A percentile compares a stretch with the other conserved stretches of the same genome.
These are phyloP conservation scores for Phaonia tiefii DNA, from an alignment of 2,888 invertebrate genomes.

Conservation along the genomic window DNA sequence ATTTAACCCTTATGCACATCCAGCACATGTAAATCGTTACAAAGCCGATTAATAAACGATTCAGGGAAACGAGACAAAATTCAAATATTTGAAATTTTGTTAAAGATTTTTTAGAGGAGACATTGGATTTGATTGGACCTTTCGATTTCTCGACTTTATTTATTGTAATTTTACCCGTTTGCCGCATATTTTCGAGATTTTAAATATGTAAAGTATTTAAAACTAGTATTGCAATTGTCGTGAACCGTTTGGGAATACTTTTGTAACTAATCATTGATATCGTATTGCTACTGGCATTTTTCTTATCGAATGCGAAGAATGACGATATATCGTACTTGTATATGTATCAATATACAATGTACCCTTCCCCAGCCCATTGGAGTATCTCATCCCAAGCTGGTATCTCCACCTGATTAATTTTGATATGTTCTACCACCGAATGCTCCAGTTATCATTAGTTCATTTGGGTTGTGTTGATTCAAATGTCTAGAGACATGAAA, in stretches of 20 bases:
- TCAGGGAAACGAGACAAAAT: slow-evolving; percentile 67
- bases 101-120: neutral
- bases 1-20: slow-evolving; percentile 67
- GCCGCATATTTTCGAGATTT: slow-evolving; percentile 61
- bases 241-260: slow-evolving; percentile 49
- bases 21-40: slow-evolving; percentile 70
- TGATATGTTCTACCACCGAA: neutral
- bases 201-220: no score
- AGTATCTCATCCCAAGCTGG: slow-evolving; percentile 17
- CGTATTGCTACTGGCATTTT: slow-evolving; percentile 26
- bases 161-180: slow-evolving; percentile 68
- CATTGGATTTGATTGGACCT: slow-evolving; percentile 2
- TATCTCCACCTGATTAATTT: neutral
- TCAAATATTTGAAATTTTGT: slow-evolving; percentile 67
- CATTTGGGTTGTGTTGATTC: neutral
- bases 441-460: slow-evolving; percentile 8
- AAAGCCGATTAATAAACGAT: slow-evolving; percentile 72
- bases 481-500: slow-evolving; percentile 6
- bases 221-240: no score
- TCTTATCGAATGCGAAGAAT: slow-evolving; percentile 43
- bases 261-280: slow-evolving; percentile 59
- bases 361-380: neutral
- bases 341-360: neutral
- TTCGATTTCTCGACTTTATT: slow-evolving; percentile 56
- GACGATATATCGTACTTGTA: neutral